Conservation (phyloP, 2,888 invertebrate species). For the Hololepta plana region DNA sequence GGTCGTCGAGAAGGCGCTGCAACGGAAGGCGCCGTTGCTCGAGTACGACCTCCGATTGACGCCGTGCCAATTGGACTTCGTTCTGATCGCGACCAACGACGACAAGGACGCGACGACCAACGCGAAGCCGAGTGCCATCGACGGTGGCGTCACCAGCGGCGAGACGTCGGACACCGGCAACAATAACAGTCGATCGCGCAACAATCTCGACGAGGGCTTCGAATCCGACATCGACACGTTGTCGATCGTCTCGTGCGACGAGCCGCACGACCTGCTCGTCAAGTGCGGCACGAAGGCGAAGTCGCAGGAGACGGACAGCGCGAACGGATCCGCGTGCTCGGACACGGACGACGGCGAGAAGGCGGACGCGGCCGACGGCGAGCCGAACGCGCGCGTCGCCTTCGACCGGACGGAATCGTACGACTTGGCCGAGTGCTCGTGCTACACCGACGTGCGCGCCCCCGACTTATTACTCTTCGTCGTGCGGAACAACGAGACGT, state of each 20-base stretch:
- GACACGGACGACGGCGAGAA: constrained; percentile 24
- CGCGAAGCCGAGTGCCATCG: no score
- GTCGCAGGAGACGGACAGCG: constrained; percentile 24
- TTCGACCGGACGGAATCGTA: constrained; percentile 15
- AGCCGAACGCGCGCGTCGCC: constrained; percentile 3
- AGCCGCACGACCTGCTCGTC: constrained; percentile 17
- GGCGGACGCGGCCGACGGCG: constrained; percentile 13
- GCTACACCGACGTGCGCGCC: constrained; percentile 26
- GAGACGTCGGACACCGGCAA: no score
- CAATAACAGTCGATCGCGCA: no score
- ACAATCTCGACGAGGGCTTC: constrained; percentile 34
- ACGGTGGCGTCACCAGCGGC: no score
- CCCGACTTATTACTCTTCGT: constrained; percentile 25
- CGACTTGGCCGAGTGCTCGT: constrained; percentile 26
- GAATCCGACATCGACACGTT: constrained; percentile 29
- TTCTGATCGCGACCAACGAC: no score
- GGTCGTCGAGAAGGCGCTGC: no score
- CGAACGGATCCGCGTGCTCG: constrained; percentile 25
- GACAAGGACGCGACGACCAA: no score
- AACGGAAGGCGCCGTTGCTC: no score
- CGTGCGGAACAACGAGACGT: constrained; percentile 18
- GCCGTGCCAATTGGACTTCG: no score
- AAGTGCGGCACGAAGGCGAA: constrained; percentile 8
- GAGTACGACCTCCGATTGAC: no score
- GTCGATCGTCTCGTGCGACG: constrained; percentile 25